Evolutionary conservation across 2,888 invertebrate genomes (phyloP).

Genomic region (Neoascia interrupta): DNA sequence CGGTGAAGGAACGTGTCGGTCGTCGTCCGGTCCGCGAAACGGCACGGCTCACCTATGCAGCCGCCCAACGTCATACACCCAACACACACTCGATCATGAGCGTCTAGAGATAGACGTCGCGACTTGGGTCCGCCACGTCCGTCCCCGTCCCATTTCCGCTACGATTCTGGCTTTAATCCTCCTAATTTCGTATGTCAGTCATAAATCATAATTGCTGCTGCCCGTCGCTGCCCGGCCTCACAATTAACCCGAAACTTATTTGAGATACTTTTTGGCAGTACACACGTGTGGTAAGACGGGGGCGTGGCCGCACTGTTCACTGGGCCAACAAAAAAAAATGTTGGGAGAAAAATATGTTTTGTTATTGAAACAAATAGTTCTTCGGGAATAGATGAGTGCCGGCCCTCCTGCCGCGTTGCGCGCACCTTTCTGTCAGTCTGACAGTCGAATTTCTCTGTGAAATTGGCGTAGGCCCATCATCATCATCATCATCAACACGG

Average conservation of each 20-base stretch:
- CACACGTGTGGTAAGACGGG: not conserved
- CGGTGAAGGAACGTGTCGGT: too few relatives aligned
- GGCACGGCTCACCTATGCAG: not conserved
- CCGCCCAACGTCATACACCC: too few relatives aligned
- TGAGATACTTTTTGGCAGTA: conserved; percentile 29
- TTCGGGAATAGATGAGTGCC: conserved; percentile 21
- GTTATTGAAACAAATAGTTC: conserved; percentile 45
- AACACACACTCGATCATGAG: not conserved
- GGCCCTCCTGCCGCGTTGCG: conserved; percentile 28
- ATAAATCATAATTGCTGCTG: conserved; percentile 55
- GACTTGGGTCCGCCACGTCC: not conserved
- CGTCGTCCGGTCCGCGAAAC: too few relatives aligned
- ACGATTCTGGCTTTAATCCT: conserved; percentile 42
- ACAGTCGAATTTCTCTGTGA: not conserved
- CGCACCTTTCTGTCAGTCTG: not conserved
- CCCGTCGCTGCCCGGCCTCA: conserved; percentile 21
- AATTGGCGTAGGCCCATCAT: not conserved
- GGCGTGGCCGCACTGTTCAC: not conserved
- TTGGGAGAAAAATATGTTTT: too few relatives aligned
- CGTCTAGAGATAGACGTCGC: not conserved
- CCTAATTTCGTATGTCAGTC: conserved; percentile 52
- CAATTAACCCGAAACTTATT: conserved; percentile 31
- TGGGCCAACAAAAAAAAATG: not conserved
- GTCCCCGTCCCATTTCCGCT: conserved; percentile 43
- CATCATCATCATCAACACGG: not conserved